Base-by-base conservation (phyloP, 2,888 invertebrate genomes). In the Drosophila mulleri region DNA sequence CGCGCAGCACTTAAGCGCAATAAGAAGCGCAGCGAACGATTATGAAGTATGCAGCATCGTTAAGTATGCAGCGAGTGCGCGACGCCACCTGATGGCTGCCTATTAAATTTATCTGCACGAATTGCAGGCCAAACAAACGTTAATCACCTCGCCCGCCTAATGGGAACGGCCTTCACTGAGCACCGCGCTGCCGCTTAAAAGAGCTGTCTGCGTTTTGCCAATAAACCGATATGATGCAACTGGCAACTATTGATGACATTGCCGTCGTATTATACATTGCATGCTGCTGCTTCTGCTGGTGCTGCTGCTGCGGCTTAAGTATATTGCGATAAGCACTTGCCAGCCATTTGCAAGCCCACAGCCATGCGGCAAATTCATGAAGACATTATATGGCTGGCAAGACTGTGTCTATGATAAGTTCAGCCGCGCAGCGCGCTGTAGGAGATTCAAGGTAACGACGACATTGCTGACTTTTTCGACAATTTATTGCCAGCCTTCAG, bases 81-180 rank as follows among this genome's bases (percentile, higher is more conserved):
- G 48, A 14, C 45, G 52, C 50, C 66, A 50, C 54, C 61, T 83
- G 84, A 76, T 83, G 72, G 69, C 67, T 56, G 62, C 78, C 84
- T 73, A 88, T 90, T 90, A 90, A 90, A 90, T 88, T 80, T 83
- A 84, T 86, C 75, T 83, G 78, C 89, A 63, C 78, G 83, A 72
- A 65, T 74, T 89, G 72, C 63, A 65, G 54, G 47, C 58, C 41
- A 58, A 41, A 48, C 56, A 59, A 50, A 57, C 76, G 78, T 87
- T 83, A 84, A 78, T 89, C 89, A 72, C 62, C 67, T 50, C 57
- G 11, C 14, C 32, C 18, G 11, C 26, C n/a, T 47, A 74, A 82
- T 53, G 72, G 53, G 42, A 41, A 0, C 11, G 41, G 32, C 48
- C 45, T 20, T 20, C 37, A 8, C 29, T 29, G 29, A 29, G 29